Base-by-base conservation (phyloP, 2,113 vertebrate species). In the Colossoma macropomum region DNA sequence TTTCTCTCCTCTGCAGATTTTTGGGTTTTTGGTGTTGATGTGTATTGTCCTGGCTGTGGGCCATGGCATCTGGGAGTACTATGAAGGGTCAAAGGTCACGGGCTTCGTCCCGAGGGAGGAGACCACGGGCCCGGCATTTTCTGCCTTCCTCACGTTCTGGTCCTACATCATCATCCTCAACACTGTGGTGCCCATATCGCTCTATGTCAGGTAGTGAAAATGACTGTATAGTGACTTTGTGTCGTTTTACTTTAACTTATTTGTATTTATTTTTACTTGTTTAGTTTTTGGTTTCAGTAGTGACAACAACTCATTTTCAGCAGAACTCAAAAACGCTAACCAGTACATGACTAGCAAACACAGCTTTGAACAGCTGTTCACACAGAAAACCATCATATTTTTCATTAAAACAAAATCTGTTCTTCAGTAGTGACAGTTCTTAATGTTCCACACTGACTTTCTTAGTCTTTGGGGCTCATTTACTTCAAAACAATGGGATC, bases 81-180 rank as follows among this genome's bases (percentile, higher is more conserved):
- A 93, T 0, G 93, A 90, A 32, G 96, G 97, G 81, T 95, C 94
- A 69, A 83, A 93, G 82, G 97, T 98, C 93, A 97, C 93, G 0
- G 90, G 90, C 50, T 97, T 96, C 89, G 92, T 99, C 77, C 96
- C 96, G 0, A 94, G 95, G 91, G 88, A 94, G 56, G 86, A 93
- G 11, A 93, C 90, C 2, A 82, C 92, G 23, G 90, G 91, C 0
- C 86, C 96, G 0, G 23, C 79, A 13, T 93, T 95, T 84, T 98
- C 97, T 0, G 94, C 92, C 45, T 92, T 96, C 86, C 96, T 98
- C 86, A 93, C 95, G 30, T 99, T 99, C 94, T 99, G 97, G 96
- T 99, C 98, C 19, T 99, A 99, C 0, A 93, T 99, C 91, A 99
- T 99, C 92, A 97, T 98, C 90, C 95, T 99, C 85, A 99, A 99